Evolutionary conservation across 2,888 invertebrate species (phyloP).

Genomic region (Caenorhabditis sinica): DNA sequence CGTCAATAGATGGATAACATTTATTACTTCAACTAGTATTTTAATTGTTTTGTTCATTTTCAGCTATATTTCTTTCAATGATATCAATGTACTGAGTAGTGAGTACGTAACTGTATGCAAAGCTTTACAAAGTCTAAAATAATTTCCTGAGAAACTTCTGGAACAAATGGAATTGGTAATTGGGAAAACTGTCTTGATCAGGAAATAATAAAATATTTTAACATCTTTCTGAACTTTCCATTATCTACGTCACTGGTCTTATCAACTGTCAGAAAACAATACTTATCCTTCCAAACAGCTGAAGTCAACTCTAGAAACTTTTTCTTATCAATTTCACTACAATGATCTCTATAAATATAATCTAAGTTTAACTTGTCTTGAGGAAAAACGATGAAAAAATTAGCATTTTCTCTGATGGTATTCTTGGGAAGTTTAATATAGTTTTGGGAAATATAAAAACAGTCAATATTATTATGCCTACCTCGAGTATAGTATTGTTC

Average conservation of each 20-base stretch:
- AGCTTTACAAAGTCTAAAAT: no score
- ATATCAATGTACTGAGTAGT: no score
- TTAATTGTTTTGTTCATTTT: no score
- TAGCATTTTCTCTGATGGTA: conserved; percentile 44
- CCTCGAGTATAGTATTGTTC: conserved; percentile 37
- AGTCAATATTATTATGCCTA: conserved; percentile 29
- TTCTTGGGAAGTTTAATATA: conserved; percentile 42
- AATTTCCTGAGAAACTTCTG: no score
- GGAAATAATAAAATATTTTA: conserved; percentile 8
- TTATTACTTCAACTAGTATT: no score
- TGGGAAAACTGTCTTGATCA: no score
- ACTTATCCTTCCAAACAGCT: conserved; percentile 28
- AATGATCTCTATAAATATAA: conserved; percentile 26
- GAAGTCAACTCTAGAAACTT: conserved; percentile 20
- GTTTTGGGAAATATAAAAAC: conserved; percentile 42
- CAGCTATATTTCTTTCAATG: no score
- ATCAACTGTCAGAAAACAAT: conserved; percentile 32
- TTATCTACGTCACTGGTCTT: conserved; percentile 33
- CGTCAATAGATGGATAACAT: no score
- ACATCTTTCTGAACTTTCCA: conserved; percentile 39
- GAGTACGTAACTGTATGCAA: no score
- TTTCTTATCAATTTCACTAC: conserved; percentile 8
- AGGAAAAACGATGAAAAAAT: conserved; percentile 28
- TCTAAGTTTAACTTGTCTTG: conserved; percentile 39
- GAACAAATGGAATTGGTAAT: no score